These are phyloP conservation scores for Venusia cambrica DNA, from an alignment of 2,888 invertebrate species.

Conservation along the genomic window DNA sequence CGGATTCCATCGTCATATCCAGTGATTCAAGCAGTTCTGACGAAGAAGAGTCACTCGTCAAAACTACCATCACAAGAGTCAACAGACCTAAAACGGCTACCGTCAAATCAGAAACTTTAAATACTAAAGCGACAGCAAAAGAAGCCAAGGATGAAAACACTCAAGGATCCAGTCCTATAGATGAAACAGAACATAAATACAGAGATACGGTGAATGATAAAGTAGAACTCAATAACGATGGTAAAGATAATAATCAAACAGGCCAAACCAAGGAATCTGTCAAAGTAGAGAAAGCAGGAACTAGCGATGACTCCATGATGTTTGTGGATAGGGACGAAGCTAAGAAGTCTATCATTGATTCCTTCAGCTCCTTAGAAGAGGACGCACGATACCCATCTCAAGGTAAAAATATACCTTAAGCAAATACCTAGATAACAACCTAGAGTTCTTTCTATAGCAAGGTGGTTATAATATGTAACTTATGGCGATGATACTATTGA, in stretches of 20 bases:
- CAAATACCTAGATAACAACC: no score
- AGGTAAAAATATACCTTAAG: no score
- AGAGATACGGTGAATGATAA: conserved; percentile 5
- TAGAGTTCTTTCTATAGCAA: no score
- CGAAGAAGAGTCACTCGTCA: conserved; percentile 19
- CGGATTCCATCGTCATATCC: conserved; percentile 46
- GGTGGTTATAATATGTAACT: no score
- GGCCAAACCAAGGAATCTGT: conserved; percentile 15
- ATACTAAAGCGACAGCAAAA: conserved; percentile 9
- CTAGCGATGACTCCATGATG: conserved; percentile 31
- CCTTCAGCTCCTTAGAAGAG: conserved; percentile 59
- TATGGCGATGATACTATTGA: no score
- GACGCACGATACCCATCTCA: conserved; percentile 68
- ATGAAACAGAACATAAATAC: not conserved
- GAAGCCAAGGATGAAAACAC: conserved; percentile 21
- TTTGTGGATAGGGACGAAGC: conserved; percentile 45
- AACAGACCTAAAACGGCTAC: conserved; percentile 32
- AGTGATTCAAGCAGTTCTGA: conserved; percentile 42
- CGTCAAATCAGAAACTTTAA: no score
- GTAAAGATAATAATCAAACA: conserved; percentile 4
- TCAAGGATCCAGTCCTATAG: not conserved
- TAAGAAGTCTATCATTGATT: conserved; percentile 55
- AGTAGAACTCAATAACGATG: not conserved
- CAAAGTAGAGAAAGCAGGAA: conserved; percentile 10
- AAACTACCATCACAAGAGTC: conserved; percentile 7